Evolutionary conservation across 2,888 invertebrate species (phyloP).

Genomic region (Dynastes tityus): DNA sequence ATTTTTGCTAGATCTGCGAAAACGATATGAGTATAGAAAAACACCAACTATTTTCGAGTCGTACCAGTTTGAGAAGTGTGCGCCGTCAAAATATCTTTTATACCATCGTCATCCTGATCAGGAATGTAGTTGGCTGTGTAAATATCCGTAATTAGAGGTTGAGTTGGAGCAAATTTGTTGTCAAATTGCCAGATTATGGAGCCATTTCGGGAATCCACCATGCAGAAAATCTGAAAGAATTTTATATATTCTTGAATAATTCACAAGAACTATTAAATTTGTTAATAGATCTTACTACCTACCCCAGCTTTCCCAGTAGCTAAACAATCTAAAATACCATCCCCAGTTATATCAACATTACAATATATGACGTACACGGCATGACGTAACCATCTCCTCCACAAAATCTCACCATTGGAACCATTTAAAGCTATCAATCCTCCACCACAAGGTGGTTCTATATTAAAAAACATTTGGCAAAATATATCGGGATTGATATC

Average conservation of each 20-base stretch:
- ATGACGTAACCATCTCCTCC: constrained; percentile 83
- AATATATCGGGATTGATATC: constrained; percentile 74
- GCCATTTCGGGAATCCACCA: constrained; percentile 80
- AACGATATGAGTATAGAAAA: neutral
- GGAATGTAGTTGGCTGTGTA: constrained; percentile 81
- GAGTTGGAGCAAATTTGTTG: constrained; percentile 69
- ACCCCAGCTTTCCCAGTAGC: constrained; percentile 83
- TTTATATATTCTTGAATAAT: too few species aligned
- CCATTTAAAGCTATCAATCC: constrained; percentile 86
- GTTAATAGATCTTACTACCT: constrained; percentile 54
- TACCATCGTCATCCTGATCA: constrained; percentile 81
- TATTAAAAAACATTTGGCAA: constrained; percentile 80
- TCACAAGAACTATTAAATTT: neutral
- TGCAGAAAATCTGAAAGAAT: constrained; percentile 73
- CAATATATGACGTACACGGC: constrained; percentile 84
- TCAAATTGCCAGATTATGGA: constrained; percentile 78
- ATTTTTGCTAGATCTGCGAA: constrained; percentile 68
- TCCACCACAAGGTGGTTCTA: constrained; percentile 80
- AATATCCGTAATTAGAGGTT: constrained; percentile 72
- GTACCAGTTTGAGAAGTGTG: constrained; percentile 75
- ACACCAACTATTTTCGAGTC: neutral
- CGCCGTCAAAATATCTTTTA: constrained; percentile 80
- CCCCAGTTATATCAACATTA: constrained; percentile 79
- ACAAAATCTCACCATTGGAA: constrained; percentile 78
- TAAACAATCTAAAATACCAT: constrained; percentile 81